Evolutionary conservation across 2,888 invertebrate species (phyloP).

Genomic region (Macroteleia sp.): DNA sequence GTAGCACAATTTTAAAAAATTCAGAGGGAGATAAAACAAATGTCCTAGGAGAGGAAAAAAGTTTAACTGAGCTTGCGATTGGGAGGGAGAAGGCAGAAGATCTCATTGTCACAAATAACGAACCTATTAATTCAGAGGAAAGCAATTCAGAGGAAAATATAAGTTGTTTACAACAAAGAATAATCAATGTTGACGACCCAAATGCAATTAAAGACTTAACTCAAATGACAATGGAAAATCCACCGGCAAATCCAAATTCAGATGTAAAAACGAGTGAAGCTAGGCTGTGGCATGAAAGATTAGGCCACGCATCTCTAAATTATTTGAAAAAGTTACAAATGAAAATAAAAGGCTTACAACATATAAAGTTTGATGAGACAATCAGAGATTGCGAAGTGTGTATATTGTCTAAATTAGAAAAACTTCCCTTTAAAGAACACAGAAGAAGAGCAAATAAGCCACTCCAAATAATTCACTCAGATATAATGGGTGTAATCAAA

Average conservation of each 20-base stretch:
- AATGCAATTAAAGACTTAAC: too few relatives aligned
- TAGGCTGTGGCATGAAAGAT: conserved; percentile 46
- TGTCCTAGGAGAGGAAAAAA: conserved; percentile 2
- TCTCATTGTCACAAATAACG: too few relatives aligned
- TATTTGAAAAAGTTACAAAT: conserved; percentile 64
- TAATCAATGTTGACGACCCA: too few relatives aligned
- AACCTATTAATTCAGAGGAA: too few relatives aligned
- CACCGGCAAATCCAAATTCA: too few relatives aligned
- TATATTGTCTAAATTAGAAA: conserved; percentile 58
- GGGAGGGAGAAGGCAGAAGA: conserved; percentile 1
- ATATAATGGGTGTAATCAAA: conserved; percentile 58
- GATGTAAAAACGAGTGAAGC: conserved; percentile 35
- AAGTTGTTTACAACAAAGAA: too few relatives aligned
- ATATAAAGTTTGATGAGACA: conserved; percentile 67
- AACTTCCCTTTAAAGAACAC: conserved; percentile 58
- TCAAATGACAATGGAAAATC: too few relatives aligned
- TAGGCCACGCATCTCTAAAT: conserved; percentile 62
- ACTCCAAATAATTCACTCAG: neutral
- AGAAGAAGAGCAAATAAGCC: conserved; percentile 2
- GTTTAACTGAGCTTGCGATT: too few relatives aligned
- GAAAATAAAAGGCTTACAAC: conserved; percentile 47
- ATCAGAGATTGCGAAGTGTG: conserved; percentile 66
- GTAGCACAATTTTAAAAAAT: neutral
- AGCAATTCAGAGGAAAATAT: too few relatives aligned
- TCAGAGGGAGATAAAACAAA: conserved; percentile 16